Evolutionary conservation across 1,140 invertebrate genomes (phyloP).

Genomic region (Camponotus pennsylvanicus): DNA sequence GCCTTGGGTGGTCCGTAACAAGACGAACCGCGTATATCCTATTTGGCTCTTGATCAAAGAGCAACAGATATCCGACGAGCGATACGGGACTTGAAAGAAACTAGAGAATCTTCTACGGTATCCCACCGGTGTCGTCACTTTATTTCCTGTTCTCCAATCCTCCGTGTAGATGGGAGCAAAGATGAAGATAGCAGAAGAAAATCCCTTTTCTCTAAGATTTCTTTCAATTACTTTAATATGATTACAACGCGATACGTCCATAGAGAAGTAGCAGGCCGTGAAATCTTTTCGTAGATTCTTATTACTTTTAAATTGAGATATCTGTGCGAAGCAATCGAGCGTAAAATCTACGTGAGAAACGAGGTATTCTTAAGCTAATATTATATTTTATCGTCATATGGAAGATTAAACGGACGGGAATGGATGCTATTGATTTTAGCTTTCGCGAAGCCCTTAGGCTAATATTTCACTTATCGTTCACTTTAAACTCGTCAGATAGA

Average conservation of each 20-base stretch:
- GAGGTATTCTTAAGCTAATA: background rate
- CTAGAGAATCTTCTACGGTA: slow-evolving; percentile 31
- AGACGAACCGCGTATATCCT: slow-evolving; percentile 46
- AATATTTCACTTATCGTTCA: background rate
- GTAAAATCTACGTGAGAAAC: background rate
- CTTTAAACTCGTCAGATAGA: background rate
- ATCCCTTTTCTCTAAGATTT: background rate
- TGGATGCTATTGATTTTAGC: slow-evolving; percentile 18
- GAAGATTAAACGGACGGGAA: slow-evolving; percentile 3
- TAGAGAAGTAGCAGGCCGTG: slow-evolving; percentile 12
- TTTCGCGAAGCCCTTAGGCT: background rate
- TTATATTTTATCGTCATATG: slow-evolving; percentile 25
- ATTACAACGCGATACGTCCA: slow-evolving; percentile 32
- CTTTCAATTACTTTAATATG: slow-evolving; percentile 52
- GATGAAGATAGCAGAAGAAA: background rate
- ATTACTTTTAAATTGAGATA: slow-evolving; percentile 13
- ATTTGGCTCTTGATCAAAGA: slow-evolving; percentile 71
- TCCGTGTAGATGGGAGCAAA: background rate
- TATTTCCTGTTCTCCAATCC: slow-evolving; percentile 26
- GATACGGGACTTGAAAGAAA: slow-evolving; percentile 16
- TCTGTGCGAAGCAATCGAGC: background rate
- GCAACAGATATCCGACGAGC: slow-evolving; percentile 66
- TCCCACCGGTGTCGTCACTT: slow-evolving; percentile 19
- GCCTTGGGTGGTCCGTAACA: background rate
- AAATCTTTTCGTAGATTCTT: slow-evolving; percentile 24